Conservation (phyloP, 2,797 vertebrate species). For the Merluccius polli region DNA sequence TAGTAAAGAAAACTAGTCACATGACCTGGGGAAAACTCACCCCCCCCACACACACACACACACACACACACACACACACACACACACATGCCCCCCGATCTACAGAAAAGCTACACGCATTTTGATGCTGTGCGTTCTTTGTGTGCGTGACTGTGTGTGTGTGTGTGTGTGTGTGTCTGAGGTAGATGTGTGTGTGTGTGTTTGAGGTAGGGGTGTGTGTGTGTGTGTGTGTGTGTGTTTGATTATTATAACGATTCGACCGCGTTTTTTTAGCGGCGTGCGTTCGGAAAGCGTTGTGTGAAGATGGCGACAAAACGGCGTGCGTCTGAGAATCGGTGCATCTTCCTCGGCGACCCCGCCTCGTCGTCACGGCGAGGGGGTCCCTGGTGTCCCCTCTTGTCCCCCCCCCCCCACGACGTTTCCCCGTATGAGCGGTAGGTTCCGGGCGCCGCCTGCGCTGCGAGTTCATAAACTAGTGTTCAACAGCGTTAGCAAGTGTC, state of each 20-base stretch:
- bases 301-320: too few species aligned
- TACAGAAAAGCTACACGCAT: background rate
- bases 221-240: too few species aligned
- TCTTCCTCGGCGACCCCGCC: too few species aligned
- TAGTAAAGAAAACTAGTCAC: background rate
- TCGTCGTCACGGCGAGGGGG: too few species aligned
- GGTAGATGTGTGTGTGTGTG: background rate
- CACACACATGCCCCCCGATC: too few species aligned
- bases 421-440: background rate
- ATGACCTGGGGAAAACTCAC: background rate
- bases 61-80: background rate
- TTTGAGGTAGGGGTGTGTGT: background rate
- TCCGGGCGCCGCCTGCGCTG: background rate
- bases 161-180: background rate
- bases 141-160: background rate
- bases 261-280: too few species aligned
- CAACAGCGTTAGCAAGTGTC: conserved; percentile 52
- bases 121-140: background rate
- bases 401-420: background rate
- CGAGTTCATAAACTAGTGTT: background rate
- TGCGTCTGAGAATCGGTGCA: too few species aligned
- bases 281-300: too few species aligned
- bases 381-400: background rate
- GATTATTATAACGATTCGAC: too few species aligned
- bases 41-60: background rate